Percentiles rank a stretch among this genome's conserved stretches.
These are phyloP conservation scores for Kuschelorhynchus macadamiae DNA, from an alignment of 2,888 invertebrate genomes.

Conservation along the genomic window DNA sequence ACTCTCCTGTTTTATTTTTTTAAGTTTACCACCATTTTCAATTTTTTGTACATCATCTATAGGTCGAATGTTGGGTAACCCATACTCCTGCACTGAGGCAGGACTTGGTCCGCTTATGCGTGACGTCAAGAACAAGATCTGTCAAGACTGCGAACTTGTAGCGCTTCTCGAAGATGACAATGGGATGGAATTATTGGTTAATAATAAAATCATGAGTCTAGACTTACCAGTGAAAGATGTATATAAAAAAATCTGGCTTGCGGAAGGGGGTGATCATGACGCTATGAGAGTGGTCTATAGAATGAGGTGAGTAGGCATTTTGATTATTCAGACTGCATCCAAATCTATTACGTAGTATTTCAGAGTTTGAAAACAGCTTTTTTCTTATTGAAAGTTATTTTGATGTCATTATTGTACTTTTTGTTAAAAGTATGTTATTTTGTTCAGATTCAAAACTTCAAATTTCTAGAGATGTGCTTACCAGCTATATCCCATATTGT, in stretches of 20 bases:
- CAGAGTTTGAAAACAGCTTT: too few relatives aligned
- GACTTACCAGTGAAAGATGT: conserved; percentile 96
- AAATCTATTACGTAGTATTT: too few relatives aligned
- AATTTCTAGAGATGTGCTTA: too few relatives aligned
- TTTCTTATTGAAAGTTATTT: too few relatives aligned
- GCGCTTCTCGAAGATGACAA: conserved; percentile 98
- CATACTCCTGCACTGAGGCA: conserved; percentile 93
- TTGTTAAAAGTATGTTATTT: too few relatives aligned
- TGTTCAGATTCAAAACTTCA: too few relatives aligned
- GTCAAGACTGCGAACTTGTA: conserved; percentile 98
- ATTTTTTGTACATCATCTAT: neutral
- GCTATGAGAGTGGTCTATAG: conserved; percentile 98
- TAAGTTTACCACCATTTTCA: neutral
- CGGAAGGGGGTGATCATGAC: conserved; percentile 91
- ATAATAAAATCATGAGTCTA: conserved; percentile 97
- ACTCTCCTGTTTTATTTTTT: neutral
- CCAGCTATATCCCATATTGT: too few relatives aligned
- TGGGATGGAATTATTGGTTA: conserved; percentile 97
- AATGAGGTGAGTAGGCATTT: conserved; percentile 74
- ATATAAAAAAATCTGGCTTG: conserved; percentile 88
- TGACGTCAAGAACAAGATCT: conserved; percentile 99
- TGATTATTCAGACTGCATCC: too few relatives aligned
- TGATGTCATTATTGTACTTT: too few relatives aligned
- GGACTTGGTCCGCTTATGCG: conserved; percentile 98
- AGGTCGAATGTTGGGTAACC: conserved; percentile 94